Base-by-base conservation (phyloP, 2,113 vertebrate genomes). In the Pipra filicauda region DNA sequence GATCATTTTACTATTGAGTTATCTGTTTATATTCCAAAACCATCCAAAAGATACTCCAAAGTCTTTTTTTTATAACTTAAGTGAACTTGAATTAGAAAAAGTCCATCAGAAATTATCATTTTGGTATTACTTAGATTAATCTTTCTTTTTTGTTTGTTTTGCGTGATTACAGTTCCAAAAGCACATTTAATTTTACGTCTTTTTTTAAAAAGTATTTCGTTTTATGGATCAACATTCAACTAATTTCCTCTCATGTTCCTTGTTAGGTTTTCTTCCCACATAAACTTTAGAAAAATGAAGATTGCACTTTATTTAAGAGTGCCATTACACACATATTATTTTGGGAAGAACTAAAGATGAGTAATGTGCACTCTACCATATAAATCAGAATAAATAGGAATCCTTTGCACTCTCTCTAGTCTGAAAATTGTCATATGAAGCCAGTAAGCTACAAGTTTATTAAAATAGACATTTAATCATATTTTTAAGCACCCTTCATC, bases 261-360 rank as follows among this genome's bases (percentile, higher is more conserved):
- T 58, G 13, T 12, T 59, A 41, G 1, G 0, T 0, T 18, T 58
- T 46, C 70, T 24, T 3, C 23, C 26, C 6, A 20, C 5, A 19
- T 15, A 57, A 79, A 69, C 3, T 76, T 76, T 12, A 31, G 20
- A 55, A 88, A 85, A 61, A 49, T 28, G 18, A 64, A 31, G 11
- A 9, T 31, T n/a, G 24, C 1, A 1, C 5, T 52, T 72, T 37
- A 43, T 73, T 78, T 62, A 78, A 61, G 58, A 52, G 31, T 72
- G n/a, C 2, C 14, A 22, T 6, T 74, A 35, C 39, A 49, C 12
- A 22, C 9, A 62, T 24, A 7, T 72, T 77, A 69, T 10, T 77
- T 69, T 35, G 33, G 27, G 85, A 55, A 89, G 24, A 64, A 26
- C 12, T 72, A 21, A 62, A 57, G 22, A 79, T 73, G 64, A 41